Evolutionary conservation across 2,797 vertebrate species (phyloP), one percentile per base, ranked within the genome.

Genomic region (Crenuchus spilurus): DNA sequence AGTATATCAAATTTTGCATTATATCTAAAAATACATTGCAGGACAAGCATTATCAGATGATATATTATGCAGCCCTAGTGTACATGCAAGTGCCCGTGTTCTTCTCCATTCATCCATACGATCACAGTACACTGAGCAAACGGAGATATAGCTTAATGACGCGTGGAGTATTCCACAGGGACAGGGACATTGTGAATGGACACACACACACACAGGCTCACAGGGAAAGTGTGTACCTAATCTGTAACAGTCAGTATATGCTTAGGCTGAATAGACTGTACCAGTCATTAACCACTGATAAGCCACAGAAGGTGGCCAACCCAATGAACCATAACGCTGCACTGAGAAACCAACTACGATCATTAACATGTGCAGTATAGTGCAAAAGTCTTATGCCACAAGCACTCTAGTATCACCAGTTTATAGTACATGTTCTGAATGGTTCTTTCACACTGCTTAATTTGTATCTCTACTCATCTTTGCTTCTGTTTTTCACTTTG

Each of bases 91-190:
- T 78, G 76, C 77, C 62, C 31, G 78, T 67, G 77, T 80, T n/a
- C 84, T 67, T 66, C 61, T 66, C 30, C 64, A 10, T 70, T 67
- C 39, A 61, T 79, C 42, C 70, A 74, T 81, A 75, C 54, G 63
- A 48, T 44, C 48, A 57, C 35, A 65, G 70, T 65, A 72, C 61
- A 71, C 58, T 57, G 30, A 89, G 76, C 79, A 80, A 81, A 78
- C 81, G 39, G 22, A 57, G 67, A 84, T 83, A 82, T 77, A 83
- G 84, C 80, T 80, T 88, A 90, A 89, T 90, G 89, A 86, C 82
- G 84, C 84, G 81, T 88, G 71, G 68, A 51, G 44, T 66, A 65
- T 55, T 62, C 24, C 62, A 49, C 8, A 10, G 37, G 84, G 72
- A 62, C 44, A 60, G 75, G 76, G 70, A 65, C 75, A 74, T 61